These are phyloP conservation scores for Chiridota heheva DNA, from an alignment of 35 echinoderm and acorn worm species.

Conservation along the genomic window DNA sequence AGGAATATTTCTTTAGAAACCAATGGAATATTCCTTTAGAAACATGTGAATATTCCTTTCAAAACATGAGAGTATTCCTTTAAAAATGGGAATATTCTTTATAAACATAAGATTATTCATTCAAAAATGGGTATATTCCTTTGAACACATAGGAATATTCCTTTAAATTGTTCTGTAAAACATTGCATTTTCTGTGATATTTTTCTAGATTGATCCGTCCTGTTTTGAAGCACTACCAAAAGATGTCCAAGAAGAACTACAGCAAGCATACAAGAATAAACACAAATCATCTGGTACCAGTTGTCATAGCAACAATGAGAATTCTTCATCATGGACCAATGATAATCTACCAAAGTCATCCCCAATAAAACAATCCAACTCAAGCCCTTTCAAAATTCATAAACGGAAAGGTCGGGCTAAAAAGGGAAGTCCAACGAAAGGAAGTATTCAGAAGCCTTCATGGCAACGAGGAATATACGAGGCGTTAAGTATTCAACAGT, in stretches of 20 bases:
- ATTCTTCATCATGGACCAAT: neutral
- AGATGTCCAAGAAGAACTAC: conserved; percentile 75
- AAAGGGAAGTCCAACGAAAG: conserved; percentile 47
- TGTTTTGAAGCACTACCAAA: conserved; percentile 85
- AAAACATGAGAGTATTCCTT: too few relatives aligned
- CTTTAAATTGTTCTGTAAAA: too few relatives aligned
- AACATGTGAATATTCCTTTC: too few relatives aligned
- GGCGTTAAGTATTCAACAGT: conserved; percentile 13
- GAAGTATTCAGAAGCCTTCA: conserved; percentile 4
- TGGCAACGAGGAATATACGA: conserved; percentile 24
- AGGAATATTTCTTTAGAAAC: too few relatives aligned
- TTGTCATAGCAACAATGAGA: neutral
- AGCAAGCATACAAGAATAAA: conserved; percentile 56
- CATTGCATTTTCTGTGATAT: too few relatives aligned
- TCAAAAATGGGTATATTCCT: too few relatives aligned
- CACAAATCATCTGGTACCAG: neutral
- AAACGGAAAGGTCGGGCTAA: conserved; percentile 57
- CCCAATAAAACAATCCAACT: conserved; percentile 29
- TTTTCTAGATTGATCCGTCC: conserved; percentile 76
- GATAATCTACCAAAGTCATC: too few relatives aligned
- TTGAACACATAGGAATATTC: too few relatives aligned
- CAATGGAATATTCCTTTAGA: too few relatives aligned
- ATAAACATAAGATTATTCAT: too few relatives aligned
- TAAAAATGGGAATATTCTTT: too few relatives aligned
- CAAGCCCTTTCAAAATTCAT: conserved; percentile 64